A percentile compares a stretch with the other conserved stretches of the same genome.
Conservation (phyloP, 2,797 vertebrate genomes). For the Anabas testudineus region DNA sequence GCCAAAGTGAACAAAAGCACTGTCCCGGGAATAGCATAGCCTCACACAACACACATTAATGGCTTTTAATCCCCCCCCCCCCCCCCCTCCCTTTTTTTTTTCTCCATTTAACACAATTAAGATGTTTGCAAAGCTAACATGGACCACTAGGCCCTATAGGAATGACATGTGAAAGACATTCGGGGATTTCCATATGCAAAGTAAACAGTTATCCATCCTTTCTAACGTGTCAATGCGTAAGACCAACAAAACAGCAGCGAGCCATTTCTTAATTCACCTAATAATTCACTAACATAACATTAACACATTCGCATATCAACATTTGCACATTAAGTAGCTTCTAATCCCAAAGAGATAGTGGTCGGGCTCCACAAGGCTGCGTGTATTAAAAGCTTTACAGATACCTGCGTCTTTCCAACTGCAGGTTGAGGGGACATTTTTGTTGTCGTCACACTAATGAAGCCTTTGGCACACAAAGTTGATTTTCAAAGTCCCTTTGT, state of each 20-base stretch:
- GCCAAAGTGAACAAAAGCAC: conserved; percentile 84
- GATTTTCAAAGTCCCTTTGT: conserved; percentile 77
- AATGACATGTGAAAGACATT: conserved; percentile 83
- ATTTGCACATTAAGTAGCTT: conserved; percentile 66
- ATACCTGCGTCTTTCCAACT: conserved; percentile 65
- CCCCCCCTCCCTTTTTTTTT: conserved; percentile 78
- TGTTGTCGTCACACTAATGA: conserved; percentile 77
- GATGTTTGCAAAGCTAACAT: conserved; percentile 86
- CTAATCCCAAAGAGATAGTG: conserved; percentile 71
- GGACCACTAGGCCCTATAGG: conserved; percentile 78
- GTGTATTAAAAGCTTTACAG: conserved; percentile 62
- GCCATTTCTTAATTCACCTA: conserved; percentile 68
- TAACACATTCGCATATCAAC: conserved; percentile 71
- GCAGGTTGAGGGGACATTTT: conserved; percentile 54
- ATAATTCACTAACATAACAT: conserved; percentile 74
- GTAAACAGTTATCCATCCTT: conserved; percentile 75
- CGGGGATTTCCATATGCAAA: conserved; percentile 79
- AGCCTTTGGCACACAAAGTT: conserved; percentile 71
- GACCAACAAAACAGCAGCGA: conserved; percentile 70
- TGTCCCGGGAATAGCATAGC: conserved; percentile 81
- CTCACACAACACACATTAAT: conserved; percentile 83
- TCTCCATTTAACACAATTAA: conserved; percentile 87
- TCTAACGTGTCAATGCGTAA: conserved; percentile 58
- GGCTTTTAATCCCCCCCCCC: conserved; percentile 81
- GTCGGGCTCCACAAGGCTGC: conserved; percentile 34